phyloP scores from a whole-genome alignment of 2,113 vertebrate genomes.

The Oreotrochilus melanogaster region DNA sequence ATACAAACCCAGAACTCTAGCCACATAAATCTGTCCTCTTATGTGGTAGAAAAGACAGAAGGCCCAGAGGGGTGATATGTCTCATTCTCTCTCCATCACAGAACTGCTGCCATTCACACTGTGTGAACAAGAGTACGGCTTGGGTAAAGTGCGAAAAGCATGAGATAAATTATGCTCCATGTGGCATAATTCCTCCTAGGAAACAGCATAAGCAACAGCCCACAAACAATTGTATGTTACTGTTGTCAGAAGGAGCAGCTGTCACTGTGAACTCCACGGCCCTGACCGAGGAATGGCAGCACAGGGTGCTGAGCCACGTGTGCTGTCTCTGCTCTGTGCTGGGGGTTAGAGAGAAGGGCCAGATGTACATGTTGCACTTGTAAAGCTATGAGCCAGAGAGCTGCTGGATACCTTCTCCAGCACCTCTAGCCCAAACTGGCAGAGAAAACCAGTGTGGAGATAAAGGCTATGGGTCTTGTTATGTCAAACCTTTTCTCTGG shows the following conservation, averaged over 20 bases:
- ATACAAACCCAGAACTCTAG: background rate
- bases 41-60: constrained; percentile 5
- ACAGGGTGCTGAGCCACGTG: background rate
- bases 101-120: constrained; percentile 58
- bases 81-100: constrained; percentile 45
- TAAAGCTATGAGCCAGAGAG: background rate
- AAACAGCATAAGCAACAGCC: background rate
- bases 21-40: background rate
- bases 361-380: background rate
- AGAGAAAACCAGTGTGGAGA: background rate
- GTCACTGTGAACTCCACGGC: background rate
- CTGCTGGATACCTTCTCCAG: background rate
- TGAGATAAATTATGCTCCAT: constrained; percentile 38
- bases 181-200: constrained; percentile 6
- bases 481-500: background rate
- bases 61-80: constrained; percentile 32
- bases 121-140: background rate
- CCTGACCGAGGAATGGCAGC: background rate
- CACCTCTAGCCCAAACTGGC: background rate
- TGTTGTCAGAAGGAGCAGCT: background rate
- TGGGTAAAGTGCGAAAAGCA: background rate
- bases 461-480: background rate
- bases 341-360: background rate
- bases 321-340: background rate
- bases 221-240: background rate